Percentiles rank a stretch among this genome's conserved stretches.
Evolutionary conservation across 2,797 vertebrate genomes (phyloP).

Genomic region (Protonibea diacanthus): DNA sequence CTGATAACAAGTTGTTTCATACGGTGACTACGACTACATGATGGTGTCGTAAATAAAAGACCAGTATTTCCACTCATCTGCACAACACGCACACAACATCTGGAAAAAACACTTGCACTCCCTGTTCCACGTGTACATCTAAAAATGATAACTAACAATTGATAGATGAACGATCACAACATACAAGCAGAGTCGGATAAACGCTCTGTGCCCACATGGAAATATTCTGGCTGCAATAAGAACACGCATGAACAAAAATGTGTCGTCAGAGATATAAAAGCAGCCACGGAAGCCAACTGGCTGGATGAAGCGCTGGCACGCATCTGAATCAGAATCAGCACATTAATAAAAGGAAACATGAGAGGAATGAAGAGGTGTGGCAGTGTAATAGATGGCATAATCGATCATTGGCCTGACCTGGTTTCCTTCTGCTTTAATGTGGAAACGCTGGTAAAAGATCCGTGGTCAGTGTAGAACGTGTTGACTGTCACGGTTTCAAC

Average conservation of each 20-base stretch:
- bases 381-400: neutral
- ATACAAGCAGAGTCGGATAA: constrained; percentile 16
- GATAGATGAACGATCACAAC: neutral
- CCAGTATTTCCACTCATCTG: no score
- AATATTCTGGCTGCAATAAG: constrained; percentile 2
- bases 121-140: neutral
- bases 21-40: neutral
- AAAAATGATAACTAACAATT: neutral
- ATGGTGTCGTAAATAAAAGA: no score
- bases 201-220: neutral
- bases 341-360: neutral
- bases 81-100: no score
- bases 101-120: no score
- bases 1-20: neutral
- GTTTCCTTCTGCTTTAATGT: neutral
- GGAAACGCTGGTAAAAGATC: neutral
- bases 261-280: constrained; percentile 3
- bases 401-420: neutral
- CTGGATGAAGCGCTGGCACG: neutral
- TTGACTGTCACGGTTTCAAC: neutral
- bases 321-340: neutral
- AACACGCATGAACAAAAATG: neutral
- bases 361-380: neutral
- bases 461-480: neutral
- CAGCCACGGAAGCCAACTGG: neutral